Evolutionary conservation across 1,140 invertebrate species (phyloP), one percentile per base, ranked within the genome.

Genomic region (Drosophila sulfurigaster): DNA sequence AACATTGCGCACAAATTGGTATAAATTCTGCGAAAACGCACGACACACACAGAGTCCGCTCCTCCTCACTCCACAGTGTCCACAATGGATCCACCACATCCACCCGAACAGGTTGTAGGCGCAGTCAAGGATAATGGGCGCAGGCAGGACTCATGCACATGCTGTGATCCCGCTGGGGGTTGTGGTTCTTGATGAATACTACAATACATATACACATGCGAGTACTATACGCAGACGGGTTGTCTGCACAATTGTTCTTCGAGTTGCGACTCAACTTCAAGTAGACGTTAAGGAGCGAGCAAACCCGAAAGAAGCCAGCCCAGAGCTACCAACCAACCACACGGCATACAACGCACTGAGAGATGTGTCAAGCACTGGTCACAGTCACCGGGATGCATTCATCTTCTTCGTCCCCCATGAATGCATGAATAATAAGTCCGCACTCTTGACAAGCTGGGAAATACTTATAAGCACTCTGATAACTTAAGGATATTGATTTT

Each of bases 1-100:
- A 87, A 87, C 82, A 83, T 78, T 80, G 66, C 56, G 67, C 80
- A 83, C 85, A 87, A 88, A 87, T 87, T 87, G 83, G 83, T 88
- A 83, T 77, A 76, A 89, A 88, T 89, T 73, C 85, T 81, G 80
- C 57, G 81, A 82, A 88, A 88, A 72, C 88, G 83, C 83, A 80
- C 54, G 74, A 62, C 71, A 69, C 32, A 62, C 64, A 69, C 32
- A 64, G 25, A 66, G 51, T 25, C n/a, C 52, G 20, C 45, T 28
- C 15, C 54, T 32, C 43, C 15, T 6, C 6, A 28, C 68, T 8
- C 38, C 38, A 41, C 68, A 35, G 1, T 35, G 7, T 13, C 51
- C 48, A 25, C n/a, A 51, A 32, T 30, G 51, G 51, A 13, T 30
- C 46, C 10, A 30, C 35, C 10, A 41, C 52, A 68, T 38, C 25